A percentile compares a stretch with the other conserved stretches of the same genome.
Conservation (phyloP, 2,113 vertebrate genomes). For the Zootoca vivipara region DNA sequence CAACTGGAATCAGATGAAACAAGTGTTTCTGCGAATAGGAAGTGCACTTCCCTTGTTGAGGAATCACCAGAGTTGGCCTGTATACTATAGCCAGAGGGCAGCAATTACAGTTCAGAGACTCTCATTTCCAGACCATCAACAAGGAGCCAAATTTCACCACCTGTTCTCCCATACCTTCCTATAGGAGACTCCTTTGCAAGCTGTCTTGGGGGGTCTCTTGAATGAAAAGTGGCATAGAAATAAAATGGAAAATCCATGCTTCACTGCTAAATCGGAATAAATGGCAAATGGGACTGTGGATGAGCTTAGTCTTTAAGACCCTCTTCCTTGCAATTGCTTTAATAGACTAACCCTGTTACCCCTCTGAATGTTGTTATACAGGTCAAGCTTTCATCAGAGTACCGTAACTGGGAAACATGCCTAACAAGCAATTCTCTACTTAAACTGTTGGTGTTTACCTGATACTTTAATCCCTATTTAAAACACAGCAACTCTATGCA, state of each 20-base stretch:
- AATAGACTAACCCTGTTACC: not conserved
- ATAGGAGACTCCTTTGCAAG: too few species aligned
- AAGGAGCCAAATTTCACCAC: too few species aligned
- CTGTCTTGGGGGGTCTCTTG: too few species aligned
- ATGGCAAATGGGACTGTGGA: too few species aligned
- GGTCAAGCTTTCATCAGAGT: not conserved
- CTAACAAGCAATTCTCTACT: not conserved
- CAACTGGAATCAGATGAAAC: not conserved
- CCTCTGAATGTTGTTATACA: not conserved
- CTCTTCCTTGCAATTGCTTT: not conserved
- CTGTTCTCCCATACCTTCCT: too few species aligned
- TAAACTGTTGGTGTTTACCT: not conserved
- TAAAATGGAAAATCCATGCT: too few species aligned
- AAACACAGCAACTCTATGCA: not conserved
- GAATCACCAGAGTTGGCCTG: not conserved
- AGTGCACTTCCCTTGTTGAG: not conserved
- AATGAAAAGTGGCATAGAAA: too few species aligned
- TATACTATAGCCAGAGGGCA: not conserved
- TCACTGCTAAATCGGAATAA: too few species aligned
- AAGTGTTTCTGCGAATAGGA: not conserved
- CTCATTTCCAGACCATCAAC: not conserved
- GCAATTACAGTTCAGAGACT: not conserved
- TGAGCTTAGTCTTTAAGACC: not conserved
- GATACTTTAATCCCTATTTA: conserved; percentile 10
- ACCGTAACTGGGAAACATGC: not conserved